Conservation (phyloP, 2,888 invertebrate genomes). For the Cecidostiba fungosa region DNA sequence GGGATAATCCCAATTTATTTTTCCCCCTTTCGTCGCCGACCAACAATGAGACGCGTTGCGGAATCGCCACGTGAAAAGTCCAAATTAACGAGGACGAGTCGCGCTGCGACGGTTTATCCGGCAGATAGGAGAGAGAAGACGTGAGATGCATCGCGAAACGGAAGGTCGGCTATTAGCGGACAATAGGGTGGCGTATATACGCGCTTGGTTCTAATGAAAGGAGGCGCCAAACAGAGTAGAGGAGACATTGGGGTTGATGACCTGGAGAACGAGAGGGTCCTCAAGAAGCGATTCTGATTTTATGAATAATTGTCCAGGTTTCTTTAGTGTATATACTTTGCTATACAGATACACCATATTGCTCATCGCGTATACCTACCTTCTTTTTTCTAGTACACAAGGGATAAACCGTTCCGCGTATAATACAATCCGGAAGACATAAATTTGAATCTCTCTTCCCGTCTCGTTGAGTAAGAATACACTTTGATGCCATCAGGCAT, state of each 20-base stretch:
- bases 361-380: no score
- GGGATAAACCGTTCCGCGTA: no score
- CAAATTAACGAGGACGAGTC: slow-evolving; percentile 24
- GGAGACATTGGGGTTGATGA: neutral
- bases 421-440: neutral
- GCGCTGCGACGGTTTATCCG: neutral
- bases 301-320: neutral
- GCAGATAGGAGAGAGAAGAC: neutral
- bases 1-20: slow-evolving; percentile 47
- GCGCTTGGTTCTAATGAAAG: neutral
- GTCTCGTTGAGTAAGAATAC: neutral
- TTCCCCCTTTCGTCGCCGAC: slow-evolving; percentile 5
- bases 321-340: no score
- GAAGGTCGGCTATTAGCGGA: slow-evolving; percentile 52
- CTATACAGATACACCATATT: no score
- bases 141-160: slow-evolving; percentile 39
- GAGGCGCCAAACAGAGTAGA: neutral
- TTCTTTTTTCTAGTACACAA: no score
- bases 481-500: neutral
- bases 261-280: neutral
- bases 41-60: slow-evolving; percentile 13
- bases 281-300: neutral
- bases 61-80: slow-evolving; percentile 30
- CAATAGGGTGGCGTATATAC: slow-evolving; percentile 25
- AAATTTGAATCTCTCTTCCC: neutral